Conservation (phyloP, 2,888 invertebrate genomes). For the Lomographa bimaculata region DNA sequence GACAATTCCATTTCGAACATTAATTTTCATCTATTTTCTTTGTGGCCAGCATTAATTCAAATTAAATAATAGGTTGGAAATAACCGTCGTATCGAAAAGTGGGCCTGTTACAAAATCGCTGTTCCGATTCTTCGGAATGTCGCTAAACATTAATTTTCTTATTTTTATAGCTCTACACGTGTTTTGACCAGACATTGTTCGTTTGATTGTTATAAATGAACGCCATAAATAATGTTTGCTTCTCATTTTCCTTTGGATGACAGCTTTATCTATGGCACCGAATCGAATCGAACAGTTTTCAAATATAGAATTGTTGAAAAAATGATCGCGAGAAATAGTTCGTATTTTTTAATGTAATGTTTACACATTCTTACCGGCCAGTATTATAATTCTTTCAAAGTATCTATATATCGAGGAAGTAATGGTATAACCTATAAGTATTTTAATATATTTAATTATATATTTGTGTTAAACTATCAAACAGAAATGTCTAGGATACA, state of each 20-base stretch:
- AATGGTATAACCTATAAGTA: constrained; percentile 4
- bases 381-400: constrained; percentile 1
- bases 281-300: constrained; percentile 32
- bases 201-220: constrained; percentile 47
- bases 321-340: not conserved
- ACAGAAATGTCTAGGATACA: constrained; percentile 18
- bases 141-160: constrained; percentile 34
- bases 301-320: constrained; percentile 22
- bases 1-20: too few relatives aligned
- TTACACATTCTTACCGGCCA: constrained; percentile 9
- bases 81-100: constrained; percentile 20
- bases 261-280: constrained; percentile 27
- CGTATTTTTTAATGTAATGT: constrained; percentile 5
- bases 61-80: constrained; percentile 16
- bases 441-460: constrained; percentile 3
- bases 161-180: constrained; percentile 34
- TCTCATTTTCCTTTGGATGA: constrained; percentile 22
- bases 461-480: constrained; percentile 6
- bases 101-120: constrained; percentile 25
- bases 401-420: constrained; percentile 1
- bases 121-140: constrained; percentile 30
- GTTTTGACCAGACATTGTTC: constrained; percentile 43
- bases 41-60: constrained; percentile 13
- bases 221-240: constrained; percentile 36
- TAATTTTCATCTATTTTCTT: constrained; percentile 12